Conservation (phyloP, 1,140 invertebrate genomes). For the Plodia interpunctella region DNA sequence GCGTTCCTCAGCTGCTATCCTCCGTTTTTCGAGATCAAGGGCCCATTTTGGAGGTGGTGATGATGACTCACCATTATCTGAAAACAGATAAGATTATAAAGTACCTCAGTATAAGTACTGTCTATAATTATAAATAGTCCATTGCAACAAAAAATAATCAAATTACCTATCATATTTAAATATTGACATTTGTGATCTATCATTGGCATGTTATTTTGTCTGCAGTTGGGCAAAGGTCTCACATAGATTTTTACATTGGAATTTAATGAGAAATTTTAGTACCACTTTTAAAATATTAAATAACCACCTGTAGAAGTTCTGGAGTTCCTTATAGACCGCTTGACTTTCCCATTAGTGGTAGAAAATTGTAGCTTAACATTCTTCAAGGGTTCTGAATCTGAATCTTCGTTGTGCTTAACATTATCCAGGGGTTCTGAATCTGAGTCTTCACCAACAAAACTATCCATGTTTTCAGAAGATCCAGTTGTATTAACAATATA, state of each 20-base stretch:
- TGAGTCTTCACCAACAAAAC: too few species aligned
- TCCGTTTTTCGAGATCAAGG: constrained; percentile 56
- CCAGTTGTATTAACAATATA: constrained; percentile 15
- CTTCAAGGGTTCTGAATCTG: constrained; percentile 39
- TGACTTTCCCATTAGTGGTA: constrained; percentile 20
- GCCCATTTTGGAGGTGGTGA: constrained; percentile 64
- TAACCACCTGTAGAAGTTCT: constrained; percentile 24
- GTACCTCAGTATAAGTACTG: neutral
- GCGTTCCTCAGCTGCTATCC: constrained; percentile 55
- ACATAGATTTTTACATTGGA: too few species aligned
- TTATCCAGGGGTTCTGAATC: too few species aligned
- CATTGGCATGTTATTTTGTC: too few species aligned
- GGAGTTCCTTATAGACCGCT: constrained; percentile 17
- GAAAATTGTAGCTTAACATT: constrained; percentile 27
- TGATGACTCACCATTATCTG: constrained; percentile 28
- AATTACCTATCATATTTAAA: too few species aligned
- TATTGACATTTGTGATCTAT: too few species aligned
- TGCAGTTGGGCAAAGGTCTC: too few species aligned
- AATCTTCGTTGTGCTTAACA: constrained; percentile 33
- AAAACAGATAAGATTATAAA: constrained; percentile 11
- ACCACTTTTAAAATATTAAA: constrained; percentile 3
- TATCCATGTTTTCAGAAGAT: too few species aligned
- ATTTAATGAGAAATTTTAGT: neutral
- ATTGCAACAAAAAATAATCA: too few species aligned
- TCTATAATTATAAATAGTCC: too few species aligned